Conservation (phyloP, 2,797 vertebrate genomes). For the Rhinophrynus dorsalis region DNA sequence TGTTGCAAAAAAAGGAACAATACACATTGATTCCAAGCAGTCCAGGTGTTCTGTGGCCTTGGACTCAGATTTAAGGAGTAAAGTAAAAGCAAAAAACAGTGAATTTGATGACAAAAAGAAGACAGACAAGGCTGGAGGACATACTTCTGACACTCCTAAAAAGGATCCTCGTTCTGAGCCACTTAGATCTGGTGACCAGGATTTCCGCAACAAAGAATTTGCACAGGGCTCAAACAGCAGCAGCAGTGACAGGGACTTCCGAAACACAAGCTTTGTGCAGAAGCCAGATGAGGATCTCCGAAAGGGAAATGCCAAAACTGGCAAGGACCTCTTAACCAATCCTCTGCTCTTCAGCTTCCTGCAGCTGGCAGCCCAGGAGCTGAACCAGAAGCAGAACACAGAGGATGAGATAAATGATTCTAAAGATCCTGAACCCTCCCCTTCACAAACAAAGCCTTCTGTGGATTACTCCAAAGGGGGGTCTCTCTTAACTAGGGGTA, state of each 20-base stretch:
- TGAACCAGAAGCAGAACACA: conserved; percentile 63
- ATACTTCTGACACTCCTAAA: not conserved
- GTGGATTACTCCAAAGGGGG: conserved; percentile 66
- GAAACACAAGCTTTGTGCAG: conserved; percentile 47
- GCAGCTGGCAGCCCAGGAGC: conserved; percentile 50
- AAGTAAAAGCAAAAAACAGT: not conserved
- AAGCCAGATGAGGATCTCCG: conserved; percentile 78
- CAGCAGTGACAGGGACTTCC: not conserved
- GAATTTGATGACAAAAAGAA: not conserved
- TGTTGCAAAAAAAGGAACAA: not conserved
- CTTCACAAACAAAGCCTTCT: conserved; percentile 58
- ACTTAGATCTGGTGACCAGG: conserved; percentile 1
- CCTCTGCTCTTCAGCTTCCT: conserved; percentile 63
- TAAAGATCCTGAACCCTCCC: conserved; percentile 60
- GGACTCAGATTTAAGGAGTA: conserved; percentile 26
- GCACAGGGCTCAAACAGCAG: not conserved
- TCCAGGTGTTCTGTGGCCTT: not conserved
- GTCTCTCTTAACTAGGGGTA: conserved; percentile 48
- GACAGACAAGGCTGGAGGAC: not conserved
- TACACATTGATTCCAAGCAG: not conserved
- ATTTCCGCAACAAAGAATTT: conserved; percentile 25
- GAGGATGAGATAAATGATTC: conserved; percentile 53
- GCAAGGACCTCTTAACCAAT: conserved; percentile 70
- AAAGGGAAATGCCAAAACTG: conserved; percentile 71
- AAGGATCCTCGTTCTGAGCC: not conserved